These are phyloP conservation scores for Clanis bilineata DNA, from an alignment of 2,888 invertebrate species.

Conservation along the genomic window DNA sequence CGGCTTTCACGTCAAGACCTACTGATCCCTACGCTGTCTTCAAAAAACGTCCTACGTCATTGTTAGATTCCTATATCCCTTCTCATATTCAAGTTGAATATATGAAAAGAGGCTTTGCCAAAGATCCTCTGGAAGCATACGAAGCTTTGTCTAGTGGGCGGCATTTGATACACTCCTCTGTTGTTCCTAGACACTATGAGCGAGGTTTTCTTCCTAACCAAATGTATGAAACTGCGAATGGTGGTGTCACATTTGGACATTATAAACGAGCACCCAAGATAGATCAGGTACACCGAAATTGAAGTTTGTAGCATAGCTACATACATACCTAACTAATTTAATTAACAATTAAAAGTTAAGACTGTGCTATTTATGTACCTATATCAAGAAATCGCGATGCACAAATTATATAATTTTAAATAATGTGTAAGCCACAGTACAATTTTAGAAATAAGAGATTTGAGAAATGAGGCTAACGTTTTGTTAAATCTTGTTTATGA, in stretches of 20 bases:
- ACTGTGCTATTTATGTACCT: conserved; percentile 10
- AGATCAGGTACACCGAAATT: conserved; percentile 35
- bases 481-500: neutral
- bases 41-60: conserved; percentile 71
- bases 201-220: conserved; percentile 77
- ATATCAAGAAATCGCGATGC: conserved; percentile 4
- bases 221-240: conserved; percentile 71
- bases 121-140: conserved; percentile 67
- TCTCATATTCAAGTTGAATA: conserved; percentile 79
- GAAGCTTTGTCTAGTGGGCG: conserved; percentile 67
- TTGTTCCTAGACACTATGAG: conserved; percentile 60
- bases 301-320: neutral
- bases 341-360: neutral
- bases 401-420: neutral
- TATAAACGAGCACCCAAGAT: conserved; percentile 67
- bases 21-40: conserved; percentile 48
- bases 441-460: neutral
- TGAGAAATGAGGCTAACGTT: neutral
- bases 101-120: conserved; percentile 67
- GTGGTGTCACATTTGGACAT: conserved; percentile 71
- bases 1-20: conserved; percentile 48
- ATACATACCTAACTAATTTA: no score
- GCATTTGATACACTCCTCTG: conserved; percentile 43
- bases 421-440: neutral
- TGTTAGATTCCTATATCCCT: conserved; percentile 84